Conservation (phyloP, 1,140 invertebrate species). For the Drosophila burlai region DNA sequence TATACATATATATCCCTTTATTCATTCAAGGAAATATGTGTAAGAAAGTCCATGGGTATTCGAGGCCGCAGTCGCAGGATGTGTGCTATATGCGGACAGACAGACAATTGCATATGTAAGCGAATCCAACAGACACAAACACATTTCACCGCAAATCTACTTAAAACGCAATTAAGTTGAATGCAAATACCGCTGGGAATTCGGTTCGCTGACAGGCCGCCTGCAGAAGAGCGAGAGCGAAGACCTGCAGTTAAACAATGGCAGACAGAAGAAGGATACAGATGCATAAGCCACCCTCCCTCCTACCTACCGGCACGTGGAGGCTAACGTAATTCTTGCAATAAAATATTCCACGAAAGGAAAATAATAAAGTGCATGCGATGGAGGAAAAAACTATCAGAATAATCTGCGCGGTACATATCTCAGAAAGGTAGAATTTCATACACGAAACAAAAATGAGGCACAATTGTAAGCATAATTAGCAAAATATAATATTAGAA, state of each 20-base stretch:
- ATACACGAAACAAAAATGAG: background rate
- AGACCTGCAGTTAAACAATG: conserved; percentile 68
- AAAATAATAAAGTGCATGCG: conserved; percentile 27
- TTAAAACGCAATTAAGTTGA: conserved; percentile 83
- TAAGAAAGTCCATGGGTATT: conserved; percentile 17
- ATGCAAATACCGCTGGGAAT: conserved; percentile 71
- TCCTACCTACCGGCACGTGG: background rate
- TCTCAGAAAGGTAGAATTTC: background rate
- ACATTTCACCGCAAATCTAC: conserved; percentile 78
- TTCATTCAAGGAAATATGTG: conserved; percentile 18
- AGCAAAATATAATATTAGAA: too few species aligned
- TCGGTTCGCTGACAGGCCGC: conserved; percentile 31
- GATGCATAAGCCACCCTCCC: conserved; percentile 17
- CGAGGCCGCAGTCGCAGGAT: background rate
- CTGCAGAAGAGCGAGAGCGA: conserved; percentile 23
- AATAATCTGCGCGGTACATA: conserved; percentile 24
- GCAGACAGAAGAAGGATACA: conserved; percentile 30
- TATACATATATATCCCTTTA: background rate
- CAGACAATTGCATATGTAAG: conserved; percentile 33
- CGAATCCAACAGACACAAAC: conserved; percentile 24
- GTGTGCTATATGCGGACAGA: conserved; percentile 8
- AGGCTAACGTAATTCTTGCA: conserved; percentile 52
- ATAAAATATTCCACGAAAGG: conserved; percentile 54
- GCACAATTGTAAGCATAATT: background rate
- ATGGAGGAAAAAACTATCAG: conserved; percentile 17